Conservation (phyloP, 2,113 vertebrate genomes). For the Callionymus lyra region DNA sequence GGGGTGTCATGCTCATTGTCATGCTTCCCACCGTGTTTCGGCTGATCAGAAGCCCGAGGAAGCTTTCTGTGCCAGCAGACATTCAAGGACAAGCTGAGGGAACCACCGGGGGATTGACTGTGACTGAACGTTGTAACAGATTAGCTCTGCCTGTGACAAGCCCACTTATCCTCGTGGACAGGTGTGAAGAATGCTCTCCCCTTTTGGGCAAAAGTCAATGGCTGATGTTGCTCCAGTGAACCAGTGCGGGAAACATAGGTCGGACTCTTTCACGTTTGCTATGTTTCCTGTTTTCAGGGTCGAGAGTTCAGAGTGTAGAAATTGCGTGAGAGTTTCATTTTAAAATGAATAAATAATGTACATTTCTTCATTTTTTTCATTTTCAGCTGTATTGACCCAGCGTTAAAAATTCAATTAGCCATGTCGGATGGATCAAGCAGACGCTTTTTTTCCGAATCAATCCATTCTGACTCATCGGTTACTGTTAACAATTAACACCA, state of each 20-base stretch:
- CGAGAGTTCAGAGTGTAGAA: neutral
- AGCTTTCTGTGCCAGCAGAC: conserved; percentile 47
- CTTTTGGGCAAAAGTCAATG: conserved; percentile 52
- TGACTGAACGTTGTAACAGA: conserved; percentile 69
- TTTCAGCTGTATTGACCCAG: too few relatives aligned
- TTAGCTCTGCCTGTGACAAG: conserved; percentile 62
- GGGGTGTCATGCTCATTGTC: conserved; percentile 29
- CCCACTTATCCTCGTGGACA: conserved; percentile 64
- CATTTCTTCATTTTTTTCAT: too few relatives aligned
- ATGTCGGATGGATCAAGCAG: too few relatives aligned
- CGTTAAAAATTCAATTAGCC: too few relatives aligned
- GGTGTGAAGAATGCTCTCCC: conserved; percentile 64
- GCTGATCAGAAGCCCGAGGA: conserved; percentile 43
- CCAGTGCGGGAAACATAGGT: conserved; percentile 13
- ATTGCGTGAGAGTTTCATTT: too few relatives aligned
- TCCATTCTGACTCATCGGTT: too few relatives aligned
- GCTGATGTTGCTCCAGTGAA: conserved; percentile 40
- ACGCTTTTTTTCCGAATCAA: too few relatives aligned
- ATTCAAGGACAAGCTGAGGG: conserved; percentile 59
- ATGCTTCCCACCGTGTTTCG: conserved; percentile 43
- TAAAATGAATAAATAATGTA: too few relatives aligned
- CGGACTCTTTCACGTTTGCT: conserved; percentile 41
- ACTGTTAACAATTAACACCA: too few relatives aligned
- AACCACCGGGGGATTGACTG: conserved; percentile 55
- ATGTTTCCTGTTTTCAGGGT: conserved; percentile 28